A percentile compares a stretch with the other conserved stretches of the same genome.
phyloP scores from a whole-genome alignment of 2,888 invertebrate genomes.

The Rhopalosiphum nymphaeae region DNA sequence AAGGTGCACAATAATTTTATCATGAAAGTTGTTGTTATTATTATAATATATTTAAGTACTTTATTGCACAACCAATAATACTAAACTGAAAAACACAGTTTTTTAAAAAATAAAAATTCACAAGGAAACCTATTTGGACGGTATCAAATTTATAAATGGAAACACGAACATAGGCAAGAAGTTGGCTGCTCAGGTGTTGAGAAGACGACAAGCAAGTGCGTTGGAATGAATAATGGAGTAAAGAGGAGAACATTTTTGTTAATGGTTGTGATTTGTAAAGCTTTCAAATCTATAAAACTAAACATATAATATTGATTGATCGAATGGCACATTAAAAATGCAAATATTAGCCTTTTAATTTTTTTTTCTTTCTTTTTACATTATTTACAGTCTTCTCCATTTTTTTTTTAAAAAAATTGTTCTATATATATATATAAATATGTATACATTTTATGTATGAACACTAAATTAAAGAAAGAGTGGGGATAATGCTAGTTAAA shows the following conservation, averaged over 20 bases:
- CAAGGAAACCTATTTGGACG: constrained; percentile 62
- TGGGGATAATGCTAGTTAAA: constrained; percentile 37
- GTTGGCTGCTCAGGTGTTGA: constrained; percentile 30
- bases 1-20: constrained; percentile 45
- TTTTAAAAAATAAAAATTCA: constrained; percentile 58
- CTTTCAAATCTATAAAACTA: constrained; percentile 42
- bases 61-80: constrained; percentile 65
- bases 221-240: constrained; percentile 20
- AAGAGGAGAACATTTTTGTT: constrained; percentile 3
- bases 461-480: constrained; percentile 56
- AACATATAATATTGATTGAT: constrained; percentile 51
- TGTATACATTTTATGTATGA: constrained; percentile 34
- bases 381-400: constrained; percentile 63
- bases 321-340: constrained; percentile 62
- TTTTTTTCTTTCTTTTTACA: constrained; percentile 50
- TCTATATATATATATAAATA: constrained; percentile 11
- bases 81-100: constrained; percentile 54
- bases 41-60: constrained; percentile 58
- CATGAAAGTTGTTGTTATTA: constrained; percentile 32
- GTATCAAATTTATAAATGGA: constrained; percentile 63
- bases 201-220: constrained; percentile 55
- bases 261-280: constrained; percentile 36
- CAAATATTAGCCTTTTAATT: constrained; percentile 45
- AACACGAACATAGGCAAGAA: constrained; percentile 53
- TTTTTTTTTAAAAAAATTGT: constrained; percentile 8